Base-by-base conservation (phyloP, 2,113 vertebrate species). In the Corythaixoides concolor region DNA sequence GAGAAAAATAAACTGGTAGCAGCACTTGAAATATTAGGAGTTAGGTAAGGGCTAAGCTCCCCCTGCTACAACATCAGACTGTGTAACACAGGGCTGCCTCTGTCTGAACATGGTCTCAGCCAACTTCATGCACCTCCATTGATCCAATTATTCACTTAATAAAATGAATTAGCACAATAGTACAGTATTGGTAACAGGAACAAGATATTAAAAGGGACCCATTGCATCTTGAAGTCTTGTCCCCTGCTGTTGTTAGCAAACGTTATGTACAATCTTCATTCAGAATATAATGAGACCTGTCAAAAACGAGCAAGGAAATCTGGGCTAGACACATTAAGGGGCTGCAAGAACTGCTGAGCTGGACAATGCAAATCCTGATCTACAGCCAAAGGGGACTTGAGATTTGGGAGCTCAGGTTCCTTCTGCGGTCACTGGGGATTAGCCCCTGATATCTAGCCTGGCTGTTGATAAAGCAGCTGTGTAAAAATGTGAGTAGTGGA, bases 1-100 rank as follows among this genome's bases (percentile, higher is more conserved):
- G 37, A 41, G 97, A 98, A 90, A 75, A 96, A 97, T 32, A 96
- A 97, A 17, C 84, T 98, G 53, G 89, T 72, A 59, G 67, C 95
- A 60, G 94, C 98, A 50, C 85, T 98, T 55, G 87, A 97, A 91
- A 95, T 96, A 52, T 43, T 98, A 43, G 41, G 33, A 89, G 22
- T 52, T 41, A 97, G 97, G 27, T 49, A 76, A 74, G 43, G 10
- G 37, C 43, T 62, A 53, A 79, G 30, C 4, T 70, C 30, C 47
- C 14, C 33, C 32, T 63, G 32, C 58, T 58, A 72, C 20, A 39
- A 7, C 10, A 73, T 15, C 37, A 63, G 37, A 43, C 23, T 58
- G 26, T 22, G 15, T 24, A 53, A 53, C 39, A 55, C 22, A 30
- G 49, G 20, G 32, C 17, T 90, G 53, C 21, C 27, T 58, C 59